Evolutionary conservation across 1,140 invertebrate genomes (phyloP).

Genomic region (Pogonomyrmex californicus): DNA sequence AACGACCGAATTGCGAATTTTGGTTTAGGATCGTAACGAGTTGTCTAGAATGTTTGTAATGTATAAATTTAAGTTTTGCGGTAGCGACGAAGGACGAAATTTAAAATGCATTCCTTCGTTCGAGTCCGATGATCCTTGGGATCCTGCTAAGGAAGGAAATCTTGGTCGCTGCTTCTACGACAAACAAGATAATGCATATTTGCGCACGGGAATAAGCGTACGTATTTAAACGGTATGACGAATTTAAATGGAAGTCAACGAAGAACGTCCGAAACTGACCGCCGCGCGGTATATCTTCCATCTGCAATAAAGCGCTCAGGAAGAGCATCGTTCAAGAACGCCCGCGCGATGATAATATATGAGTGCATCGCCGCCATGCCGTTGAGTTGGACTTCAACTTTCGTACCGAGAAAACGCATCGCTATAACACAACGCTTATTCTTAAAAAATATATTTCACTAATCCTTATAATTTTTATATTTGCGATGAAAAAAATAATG

Average conservation of each 20-base stretch:
- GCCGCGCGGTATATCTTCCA: conserved; percentile 55
- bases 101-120: background rate
- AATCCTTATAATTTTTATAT: too few relatives aligned
- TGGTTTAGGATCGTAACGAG: background rate
- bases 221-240: conserved; percentile 39
- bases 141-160: conserved; percentile 8
- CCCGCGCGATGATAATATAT: conserved; percentile 56
- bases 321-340: conserved; percentile 74
- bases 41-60: background rate
- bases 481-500: too few relatives aligned
- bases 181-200: conserved; percentile 40
- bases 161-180: background rate
- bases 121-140: background rate
- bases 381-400: conserved; percentile 15
- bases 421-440: conserved; percentile 17
- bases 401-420: conserved; percentile 7
- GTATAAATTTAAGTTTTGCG: background rate
- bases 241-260: conserved; percentile 64
- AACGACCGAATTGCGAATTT: background rate
- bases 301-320: conserved; percentile 51
- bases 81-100: background rate
- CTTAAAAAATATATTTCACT: background rate
- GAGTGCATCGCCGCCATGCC: background rate
- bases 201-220: conserved; percentile 40
- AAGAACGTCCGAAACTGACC: conserved; percentile 66